Conservation (phyloP, 2,797 vertebrate genomes). For the Trematomus bernacchii region DNA sequence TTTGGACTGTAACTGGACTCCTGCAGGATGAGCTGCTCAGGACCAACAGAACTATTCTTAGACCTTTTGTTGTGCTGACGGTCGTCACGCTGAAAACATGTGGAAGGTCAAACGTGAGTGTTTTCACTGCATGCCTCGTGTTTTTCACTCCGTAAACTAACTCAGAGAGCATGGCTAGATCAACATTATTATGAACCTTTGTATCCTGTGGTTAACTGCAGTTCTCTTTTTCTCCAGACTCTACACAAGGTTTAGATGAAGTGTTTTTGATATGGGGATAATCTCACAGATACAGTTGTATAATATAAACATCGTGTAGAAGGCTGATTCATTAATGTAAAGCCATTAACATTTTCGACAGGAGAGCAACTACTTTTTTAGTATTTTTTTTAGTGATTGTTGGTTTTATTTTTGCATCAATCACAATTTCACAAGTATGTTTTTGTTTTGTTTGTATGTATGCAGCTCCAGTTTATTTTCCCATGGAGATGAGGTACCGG, state of each 20-base stretch:
- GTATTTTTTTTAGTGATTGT: neutral
- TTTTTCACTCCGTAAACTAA: slow-evolving; percentile 12
- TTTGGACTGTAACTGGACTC: slow-evolving; percentile 62
- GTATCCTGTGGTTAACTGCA: too few relatives aligned
- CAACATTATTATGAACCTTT: too few relatives aligned
- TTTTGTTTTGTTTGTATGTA: neutral
- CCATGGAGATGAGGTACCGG: slow-evolving; percentile 60
- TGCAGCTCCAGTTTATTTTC: slow-evolving; percentile 45
- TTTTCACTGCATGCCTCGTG: slow-evolving; percentile 27
- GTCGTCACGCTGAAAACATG: slow-evolving; percentile 51
- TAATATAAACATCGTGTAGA: too few relatives aligned
- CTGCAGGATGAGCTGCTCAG: slow-evolving; percentile 29
- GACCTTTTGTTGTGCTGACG: slow-evolving; percentile 41
- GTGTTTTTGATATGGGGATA: neutral
- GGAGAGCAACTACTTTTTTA: too few relatives aligned
- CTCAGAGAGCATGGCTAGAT: neutral
- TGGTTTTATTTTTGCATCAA: neutral
- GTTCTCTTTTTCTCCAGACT: neutral
- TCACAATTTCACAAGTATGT: neutral
- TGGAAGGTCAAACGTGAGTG: slow-evolving; percentile 85
- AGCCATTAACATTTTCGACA: too few relatives aligned
- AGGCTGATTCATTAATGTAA: too few relatives aligned
- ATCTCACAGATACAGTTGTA: too few relatives aligned
- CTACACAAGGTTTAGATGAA: neutral
- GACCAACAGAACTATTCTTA: slow-evolving; percentile 44